Evolutionary conservation across 2,888 invertebrate species (phyloP).

Genomic region (Agelastica alni): DNA sequence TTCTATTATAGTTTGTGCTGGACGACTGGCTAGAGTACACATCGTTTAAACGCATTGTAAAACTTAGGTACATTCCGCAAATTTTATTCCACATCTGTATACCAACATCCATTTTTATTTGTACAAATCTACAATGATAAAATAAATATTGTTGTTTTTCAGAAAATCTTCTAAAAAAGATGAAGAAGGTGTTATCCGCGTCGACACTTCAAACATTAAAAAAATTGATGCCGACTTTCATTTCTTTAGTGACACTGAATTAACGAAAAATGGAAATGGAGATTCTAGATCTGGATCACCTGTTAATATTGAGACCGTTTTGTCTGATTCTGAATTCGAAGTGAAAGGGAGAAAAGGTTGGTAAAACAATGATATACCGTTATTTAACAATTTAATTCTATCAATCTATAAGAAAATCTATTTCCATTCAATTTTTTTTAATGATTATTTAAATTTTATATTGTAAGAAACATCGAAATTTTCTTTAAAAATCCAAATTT

Average conservation of each 20-base stretch:
- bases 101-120: neutral
- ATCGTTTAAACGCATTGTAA: no score
- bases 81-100: no score
- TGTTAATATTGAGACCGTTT: slow-evolving; percentile 61
- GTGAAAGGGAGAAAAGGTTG: slow-evolving; percentile 61
- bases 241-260: slow-evolving; percentile 93
- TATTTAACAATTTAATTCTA: no score
- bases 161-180: slow-evolving; percentile 23
- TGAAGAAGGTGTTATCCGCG: slow-evolving; percentile 10
- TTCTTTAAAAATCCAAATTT: no score
- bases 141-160: slow-evolving; percentile 15
- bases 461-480: no score
- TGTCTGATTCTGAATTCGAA: slow-evolving; percentile 95
- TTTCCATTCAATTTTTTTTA: no score
- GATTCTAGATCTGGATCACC: slow-evolving; percentile 74
- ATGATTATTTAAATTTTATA: no score
- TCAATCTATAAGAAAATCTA: no score
- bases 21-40: no score
- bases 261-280: slow-evolving; percentile 68
- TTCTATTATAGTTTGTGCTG: no score
- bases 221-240: slow-evolving; percentile 72
- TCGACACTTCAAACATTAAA: slow-evolving; percentile 41
- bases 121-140: neutral
- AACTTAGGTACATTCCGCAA: no score
- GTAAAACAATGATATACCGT: no score